Evolutionary conservation across 35 echinoderm and acorn worm genomes (phyloP).

Genomic region (Apostichopus parvimensis): DNA sequence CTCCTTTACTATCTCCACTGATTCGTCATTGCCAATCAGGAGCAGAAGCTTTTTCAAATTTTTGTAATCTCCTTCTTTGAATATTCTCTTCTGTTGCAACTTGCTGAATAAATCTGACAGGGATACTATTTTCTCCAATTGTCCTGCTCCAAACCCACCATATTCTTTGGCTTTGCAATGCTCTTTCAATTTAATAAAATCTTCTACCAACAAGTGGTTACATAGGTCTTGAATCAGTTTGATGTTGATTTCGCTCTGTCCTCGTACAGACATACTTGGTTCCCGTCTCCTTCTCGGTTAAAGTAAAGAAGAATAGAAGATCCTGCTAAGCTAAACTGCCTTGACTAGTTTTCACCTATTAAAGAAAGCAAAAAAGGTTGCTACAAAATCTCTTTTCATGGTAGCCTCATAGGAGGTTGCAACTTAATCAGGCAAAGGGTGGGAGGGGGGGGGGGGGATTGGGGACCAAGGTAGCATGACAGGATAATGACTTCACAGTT

Average conservation of each 20-base stretch:
- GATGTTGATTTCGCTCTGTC: neutral
- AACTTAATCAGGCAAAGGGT: neutral
- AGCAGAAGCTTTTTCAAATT: slow-evolving; percentile 8
- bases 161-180: neutral
- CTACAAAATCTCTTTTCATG: neutral
- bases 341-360: too few species aligned
- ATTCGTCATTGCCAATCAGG: neutral
- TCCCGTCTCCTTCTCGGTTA: neutral
- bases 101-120: neutral
- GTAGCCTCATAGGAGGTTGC: too few species aligned
- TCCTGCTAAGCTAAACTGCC: neutral
- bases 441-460: neutral
- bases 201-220: neutral
- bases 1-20: neutral
- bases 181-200: neutral
- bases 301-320: neutral
- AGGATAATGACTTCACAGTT: too few species aligned
- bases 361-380: neutral
- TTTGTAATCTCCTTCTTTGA: slow-evolving; percentile 26
- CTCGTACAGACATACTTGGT: neutral
- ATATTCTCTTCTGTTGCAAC: slow-evolving; percentile 19
- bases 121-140: slow-evolving; percentile 42
- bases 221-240: neutral
- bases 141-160: slow-evolving; percentile 13
- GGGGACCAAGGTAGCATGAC: too few species aligned